Percentiles rank a stretch among this genome's conserved stretches.
phyloP scores from a whole-genome alignment of 1,140 invertebrate genomes.

The Thereuonema tuberculata region DNA sequence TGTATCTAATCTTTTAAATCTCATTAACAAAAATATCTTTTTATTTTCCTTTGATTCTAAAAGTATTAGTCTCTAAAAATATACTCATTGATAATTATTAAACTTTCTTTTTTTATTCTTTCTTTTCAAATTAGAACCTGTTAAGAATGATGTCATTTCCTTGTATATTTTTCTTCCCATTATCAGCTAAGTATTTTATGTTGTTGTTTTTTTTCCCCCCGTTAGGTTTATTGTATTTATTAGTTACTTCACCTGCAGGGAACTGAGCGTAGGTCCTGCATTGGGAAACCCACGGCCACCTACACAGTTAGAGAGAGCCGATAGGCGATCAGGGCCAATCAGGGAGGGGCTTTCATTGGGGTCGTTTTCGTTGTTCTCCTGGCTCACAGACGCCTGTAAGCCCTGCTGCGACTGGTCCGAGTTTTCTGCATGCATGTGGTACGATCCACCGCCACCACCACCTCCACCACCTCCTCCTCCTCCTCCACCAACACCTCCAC shows the following conservation, averaged over 20 bases:
- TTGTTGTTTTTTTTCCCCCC: too few relatives aligned
- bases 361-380: neutral
- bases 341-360: neutral
- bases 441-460: neutral
- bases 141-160: too few relatives aligned
- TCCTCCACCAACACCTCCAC: neutral
- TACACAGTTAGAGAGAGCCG: neutral
- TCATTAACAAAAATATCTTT: too few relatives aligned
- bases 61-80: too few relatives aligned
- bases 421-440: neutral
- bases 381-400: neutral
- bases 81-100: too few relatives aligned
- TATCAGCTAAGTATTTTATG: too few relatives aligned
- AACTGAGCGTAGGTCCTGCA: constrained; percentile 5
- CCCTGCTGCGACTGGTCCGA: neutral
- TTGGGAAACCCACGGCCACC: neutral
- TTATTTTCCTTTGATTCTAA: too few relatives aligned
- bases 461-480: neutral
- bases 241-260: constrained; percentile 4
- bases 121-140: too few relatives aligned
- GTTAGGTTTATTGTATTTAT: too few relatives aligned
- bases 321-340: neutral
- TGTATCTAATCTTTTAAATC: too few relatives aligned
- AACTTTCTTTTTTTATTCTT: too few relatives aligned
- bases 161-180: too few relatives aligned